Percentiles rank a stretch among this genome's conserved stretches.
Evolutionary conservation across 1,140 invertebrate genomes (phyloP).

Genomic region (Ptiloglossa arizonensis): DNA sequence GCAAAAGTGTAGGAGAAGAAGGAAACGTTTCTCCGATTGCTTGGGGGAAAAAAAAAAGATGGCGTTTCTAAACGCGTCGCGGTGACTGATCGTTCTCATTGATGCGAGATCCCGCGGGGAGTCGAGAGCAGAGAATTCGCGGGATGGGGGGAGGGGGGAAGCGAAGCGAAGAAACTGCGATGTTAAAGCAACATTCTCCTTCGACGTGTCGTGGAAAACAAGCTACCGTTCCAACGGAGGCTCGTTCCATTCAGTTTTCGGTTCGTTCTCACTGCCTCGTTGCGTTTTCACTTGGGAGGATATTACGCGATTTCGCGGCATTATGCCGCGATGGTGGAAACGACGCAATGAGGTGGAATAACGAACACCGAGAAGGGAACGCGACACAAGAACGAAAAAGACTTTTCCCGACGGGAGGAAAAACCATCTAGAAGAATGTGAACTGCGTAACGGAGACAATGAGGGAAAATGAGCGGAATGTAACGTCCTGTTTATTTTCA

Average conservation of each 20-base stretch:
- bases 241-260: constrained; percentile 30
- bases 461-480: neutral
- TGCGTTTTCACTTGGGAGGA: constrained; percentile 4
- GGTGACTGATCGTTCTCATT: constrained; percentile 45
- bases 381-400: neutral
- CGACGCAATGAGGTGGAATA: constrained; percentile 11
- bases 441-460: neutral
- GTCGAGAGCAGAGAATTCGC: constrained; percentile 24
- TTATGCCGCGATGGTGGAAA: neutral
- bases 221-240: neutral
- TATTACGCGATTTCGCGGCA: constrained; percentile 33
- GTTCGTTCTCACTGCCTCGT: constrained; percentile 26
- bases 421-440: neutral
- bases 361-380: constrained; percentile 2
- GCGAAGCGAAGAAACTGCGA: neutral
- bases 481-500: neutral
- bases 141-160: neutral
- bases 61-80: constrained; percentile 14
- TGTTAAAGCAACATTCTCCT: neutral
- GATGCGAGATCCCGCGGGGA: constrained; percentile 19
- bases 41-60: neutral
- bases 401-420: neutral
- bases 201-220: constrained; percentile 25
- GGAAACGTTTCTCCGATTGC: constrained; percentile 14
- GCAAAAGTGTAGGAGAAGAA: constrained; percentile 10